phyloP scores from a whole-genome alignment of 2,113 vertebrate species.

The Aegotheles bennettii region DNA sequence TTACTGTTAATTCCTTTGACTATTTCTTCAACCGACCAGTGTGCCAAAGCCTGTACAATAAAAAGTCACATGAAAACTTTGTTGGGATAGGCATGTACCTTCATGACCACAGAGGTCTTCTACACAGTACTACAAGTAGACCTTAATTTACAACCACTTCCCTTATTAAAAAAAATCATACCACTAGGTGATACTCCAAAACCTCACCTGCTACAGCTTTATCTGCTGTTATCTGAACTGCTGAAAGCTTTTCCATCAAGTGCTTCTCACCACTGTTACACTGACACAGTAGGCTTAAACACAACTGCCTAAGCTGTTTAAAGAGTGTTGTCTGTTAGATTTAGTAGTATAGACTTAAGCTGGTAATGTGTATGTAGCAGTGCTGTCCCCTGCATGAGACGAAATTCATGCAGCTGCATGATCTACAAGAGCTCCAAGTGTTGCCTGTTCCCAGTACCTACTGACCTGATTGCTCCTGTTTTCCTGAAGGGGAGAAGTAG shows the following conservation, averaged over 20 bases:
- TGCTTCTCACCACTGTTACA: background rate
- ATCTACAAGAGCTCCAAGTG: background rate
- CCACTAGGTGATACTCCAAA: background rate
- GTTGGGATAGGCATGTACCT: fast-evolving
- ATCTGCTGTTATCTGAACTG: background rate
- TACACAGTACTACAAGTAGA: fast-evolving
- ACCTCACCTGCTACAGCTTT: background rate
- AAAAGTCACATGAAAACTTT: background rate
- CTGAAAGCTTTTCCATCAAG: background rate
- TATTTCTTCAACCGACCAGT: slow-evolving; percentile 89
- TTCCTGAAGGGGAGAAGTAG: slow-evolving; percentile 92
- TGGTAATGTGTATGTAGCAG: fast-evolving
- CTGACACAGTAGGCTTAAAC: background rate
- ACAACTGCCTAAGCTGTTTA: background rate
- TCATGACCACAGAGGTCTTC: background rate
- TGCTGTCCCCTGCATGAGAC: fast-evolving
- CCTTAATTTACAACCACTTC: background rate
- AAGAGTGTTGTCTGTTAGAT: background rate
- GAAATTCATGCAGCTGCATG: fast-evolving
- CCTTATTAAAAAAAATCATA: background rate
- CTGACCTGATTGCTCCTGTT: slow-evolving; percentile 83
- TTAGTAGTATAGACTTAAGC: background rate
- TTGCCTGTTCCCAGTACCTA: fast-evolving
- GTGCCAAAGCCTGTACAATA: slow-evolving; percentile 72
- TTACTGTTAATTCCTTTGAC: slow-evolving; percentile 79